Conservation (phyloP, 2,888 invertebrate species). For the Rambutsinella grinnellia region DNA sequence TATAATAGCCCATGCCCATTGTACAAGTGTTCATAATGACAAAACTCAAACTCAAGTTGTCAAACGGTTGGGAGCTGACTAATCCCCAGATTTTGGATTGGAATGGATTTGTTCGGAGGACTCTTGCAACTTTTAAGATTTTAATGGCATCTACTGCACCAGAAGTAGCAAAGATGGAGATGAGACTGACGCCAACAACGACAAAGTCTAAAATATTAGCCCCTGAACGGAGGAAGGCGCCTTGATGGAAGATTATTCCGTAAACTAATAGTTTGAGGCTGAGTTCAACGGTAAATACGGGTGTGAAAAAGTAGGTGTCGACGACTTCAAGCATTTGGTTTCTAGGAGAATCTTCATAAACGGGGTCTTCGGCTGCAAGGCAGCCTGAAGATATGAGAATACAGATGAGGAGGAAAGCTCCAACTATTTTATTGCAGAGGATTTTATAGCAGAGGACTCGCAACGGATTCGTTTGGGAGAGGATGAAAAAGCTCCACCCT, state of each 20-base stretch:
- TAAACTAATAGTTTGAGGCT: constrained; percentile 74
- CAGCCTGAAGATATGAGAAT: constrained; percentile 53
- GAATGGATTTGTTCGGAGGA: constrained; percentile 73
- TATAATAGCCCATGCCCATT: constrained; percentile 74
- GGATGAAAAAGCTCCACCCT: constrained; percentile 62
- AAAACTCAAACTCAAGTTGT: constrained; percentile 75
- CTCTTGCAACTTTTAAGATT: constrained; percentile 74
- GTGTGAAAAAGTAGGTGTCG: constrained; percentile 76
- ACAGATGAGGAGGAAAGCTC: constrained; percentile 60
- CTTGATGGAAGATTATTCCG: constrained; percentile 75
- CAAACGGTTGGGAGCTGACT: constrained; percentile 75
- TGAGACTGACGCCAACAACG: constrained; percentile 75
- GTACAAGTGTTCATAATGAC: constrained; percentile 75
- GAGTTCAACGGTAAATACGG: constrained; percentile 76
- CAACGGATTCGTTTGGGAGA: constrained; percentile 59
- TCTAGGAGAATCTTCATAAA: constrained; percentile 58
- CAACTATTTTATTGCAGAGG: constrained; percentile 53
- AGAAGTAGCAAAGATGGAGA: constrained; percentile 73
- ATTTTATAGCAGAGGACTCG: constrained; percentile 57
- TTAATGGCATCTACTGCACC: constrained; percentile 74
- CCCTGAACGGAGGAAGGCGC: constrained; percentile 75
- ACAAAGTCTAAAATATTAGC: constrained; percentile 76
- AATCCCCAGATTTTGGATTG: constrained; percentile 76
- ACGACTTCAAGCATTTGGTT: constrained; percentile 74
- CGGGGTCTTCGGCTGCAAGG: constrained; percentile 52